Evolutionary conservation across 2,888 invertebrate genomes (phyloP), one percentile per base, ranked within the genome.

Genomic region (Habroteleia sp.): DNA sequence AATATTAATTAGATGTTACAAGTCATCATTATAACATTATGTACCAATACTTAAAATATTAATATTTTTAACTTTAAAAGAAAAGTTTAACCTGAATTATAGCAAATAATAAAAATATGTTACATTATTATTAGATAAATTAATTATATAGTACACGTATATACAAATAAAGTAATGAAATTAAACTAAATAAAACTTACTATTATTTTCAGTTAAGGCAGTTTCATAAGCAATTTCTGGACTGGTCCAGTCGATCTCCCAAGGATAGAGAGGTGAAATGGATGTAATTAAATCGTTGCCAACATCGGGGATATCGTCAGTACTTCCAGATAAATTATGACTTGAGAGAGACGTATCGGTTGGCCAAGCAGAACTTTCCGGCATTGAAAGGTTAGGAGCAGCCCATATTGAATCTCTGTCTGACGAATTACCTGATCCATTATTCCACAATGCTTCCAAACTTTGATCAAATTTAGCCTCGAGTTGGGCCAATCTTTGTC

Each of bases 401-500:
- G 88, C 87, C 88, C 88, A 88, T 74, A 88, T 88, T 39, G 88
- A 87, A 74, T 88, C 84, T 39, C 83, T 85, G 56, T 84, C 85
- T 71, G 85, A 87, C 62, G 82, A 90, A 89, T 79, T 90, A 89
- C 83, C 91, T 88, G 79, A 90, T 74, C 85, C 89, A 79, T 86
- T 87, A 77, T 89, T 91, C 93, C 93, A 93, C 66, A 93, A 88
- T 29, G 93, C 93, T 85, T 93, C 93, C 76, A 93, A 90, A 84
- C 91, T 92, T 77, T 91, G 91, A 84, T 93, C 92, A 85, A 93
- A 93, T 87, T 93, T 93, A 3, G 93, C 92, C 83, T 92, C 91
- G 80, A 93, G 90, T 79, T 91, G 90, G 2, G 92, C 92, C 79
- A 92, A 90, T 60, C 90, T 87, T 81, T 91, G 90, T 78, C 90